phyloP scores from a whole-genome alignment of 2,888 invertebrate species.

The Myopa testacea region DNA sequence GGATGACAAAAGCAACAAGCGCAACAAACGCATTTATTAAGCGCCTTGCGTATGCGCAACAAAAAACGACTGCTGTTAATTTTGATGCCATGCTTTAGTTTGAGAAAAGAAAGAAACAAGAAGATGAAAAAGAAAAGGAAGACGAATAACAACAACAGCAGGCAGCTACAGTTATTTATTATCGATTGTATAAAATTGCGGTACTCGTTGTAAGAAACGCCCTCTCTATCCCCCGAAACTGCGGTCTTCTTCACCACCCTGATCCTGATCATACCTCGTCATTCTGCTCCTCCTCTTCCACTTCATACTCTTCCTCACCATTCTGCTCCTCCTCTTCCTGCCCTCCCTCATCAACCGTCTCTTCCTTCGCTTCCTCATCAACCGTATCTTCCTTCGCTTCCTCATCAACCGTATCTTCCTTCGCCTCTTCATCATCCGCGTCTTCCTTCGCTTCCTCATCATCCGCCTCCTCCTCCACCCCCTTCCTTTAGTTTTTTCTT shows the following conservation, averaged over 20 bases:
- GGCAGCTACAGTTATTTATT: background rate
- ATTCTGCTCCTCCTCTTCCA: background rate
- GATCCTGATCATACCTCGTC: background rate
- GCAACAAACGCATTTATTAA: conserved; percentile 49
- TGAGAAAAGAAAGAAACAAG: background rate
- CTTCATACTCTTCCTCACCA: background rate
- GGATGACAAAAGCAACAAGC: conserved; percentile 17
- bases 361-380: too few relatives aligned
- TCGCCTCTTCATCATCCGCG: too few relatives aligned
- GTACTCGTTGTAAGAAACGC: conserved; percentile 52
- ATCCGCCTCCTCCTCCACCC: background rate
- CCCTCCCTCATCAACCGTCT: background rate
- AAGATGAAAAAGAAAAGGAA: background rate
- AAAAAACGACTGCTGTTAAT: background rate
- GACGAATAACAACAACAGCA: background rate
- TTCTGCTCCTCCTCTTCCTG: too few relatives aligned
- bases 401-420: too few relatives aligned
- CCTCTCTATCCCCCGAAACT: conserved; percentile 11
- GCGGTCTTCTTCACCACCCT: background rate
- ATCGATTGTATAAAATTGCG: conserved; percentile 45
- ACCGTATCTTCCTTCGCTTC: too few relatives aligned
- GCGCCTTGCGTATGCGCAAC: conserved; percentile 1
- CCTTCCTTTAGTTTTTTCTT: background rate
- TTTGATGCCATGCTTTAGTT: background rate
- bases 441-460: too few relatives aligned